Percentiles rank a stretch among this genome's conserved stretches.
phyloP scores from a whole-genome alignment of 2,113 vertebrate species.

The Calyptomena viridis region DNA sequence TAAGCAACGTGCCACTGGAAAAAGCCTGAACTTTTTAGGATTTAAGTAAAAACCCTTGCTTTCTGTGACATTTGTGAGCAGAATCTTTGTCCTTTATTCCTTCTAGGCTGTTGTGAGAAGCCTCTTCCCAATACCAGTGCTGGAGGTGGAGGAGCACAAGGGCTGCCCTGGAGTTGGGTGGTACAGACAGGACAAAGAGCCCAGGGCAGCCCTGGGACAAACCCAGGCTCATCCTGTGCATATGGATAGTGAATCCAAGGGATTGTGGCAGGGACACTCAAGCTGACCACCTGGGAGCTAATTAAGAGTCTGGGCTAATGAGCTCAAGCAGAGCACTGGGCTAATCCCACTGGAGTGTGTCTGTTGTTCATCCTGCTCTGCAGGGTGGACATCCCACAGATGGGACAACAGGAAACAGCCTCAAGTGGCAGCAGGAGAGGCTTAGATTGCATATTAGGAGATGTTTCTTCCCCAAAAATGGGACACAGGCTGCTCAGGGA shows the following conservation, averaged over 20 bases:
- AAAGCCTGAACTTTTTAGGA: background rate
- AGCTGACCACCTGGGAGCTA: background rate
- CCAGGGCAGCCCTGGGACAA: background rate
- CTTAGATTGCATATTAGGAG: background rate
- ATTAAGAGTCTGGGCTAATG: background rate
- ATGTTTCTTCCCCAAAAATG: background rate
- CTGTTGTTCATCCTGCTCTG: background rate
- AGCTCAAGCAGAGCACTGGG: background rate
- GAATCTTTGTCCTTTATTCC: background rate
- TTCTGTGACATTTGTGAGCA: background rate
- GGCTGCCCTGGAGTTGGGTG: background rate
- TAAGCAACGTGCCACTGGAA: background rate
- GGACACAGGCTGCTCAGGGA: background rate
- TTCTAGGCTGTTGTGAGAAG: background rate
- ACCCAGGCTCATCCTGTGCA: background rate
- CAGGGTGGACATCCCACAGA: background rate
- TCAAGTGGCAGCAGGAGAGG: background rate
- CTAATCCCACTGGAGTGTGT: background rate
- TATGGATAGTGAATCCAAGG: background rate
- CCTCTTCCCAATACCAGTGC: accelerated
- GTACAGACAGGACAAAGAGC: background rate
- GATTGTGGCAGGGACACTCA: background rate
- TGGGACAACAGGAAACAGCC: background rate
- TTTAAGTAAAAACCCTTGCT: accelerated
- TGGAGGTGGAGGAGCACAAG: accelerated